Evolutionary conservation across 2,797 vertebrate genomes (phyloP).

Genomic region (Enteromius mattozi): DNA sequence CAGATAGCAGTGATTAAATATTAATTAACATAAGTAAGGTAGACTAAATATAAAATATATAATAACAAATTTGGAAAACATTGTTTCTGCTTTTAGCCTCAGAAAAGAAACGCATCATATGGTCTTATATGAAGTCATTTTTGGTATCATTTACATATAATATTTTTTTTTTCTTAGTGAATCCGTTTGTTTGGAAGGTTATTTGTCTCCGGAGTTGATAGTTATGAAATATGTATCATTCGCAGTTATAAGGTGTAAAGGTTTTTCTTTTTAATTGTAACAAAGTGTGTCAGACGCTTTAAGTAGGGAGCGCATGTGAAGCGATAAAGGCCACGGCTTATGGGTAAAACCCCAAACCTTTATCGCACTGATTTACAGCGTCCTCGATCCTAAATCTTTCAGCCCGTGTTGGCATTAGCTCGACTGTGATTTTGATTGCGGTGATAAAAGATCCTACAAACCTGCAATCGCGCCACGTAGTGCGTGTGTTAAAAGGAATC

Average conservation of each 20-base stretch:
- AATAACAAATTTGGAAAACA: no score
- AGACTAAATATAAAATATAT: no score
- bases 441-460: background rate
- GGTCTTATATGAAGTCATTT: background rate
- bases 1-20: background rate
- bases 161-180: background rate
- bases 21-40: no score
- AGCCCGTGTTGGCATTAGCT: background rate
- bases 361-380: constrained; percentile 3
- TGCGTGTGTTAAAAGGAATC: constrained; percentile 29
- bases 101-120: background rate
- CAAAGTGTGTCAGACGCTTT: background rate
- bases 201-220: background rate
- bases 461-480: background rate
- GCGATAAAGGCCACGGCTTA: background rate
- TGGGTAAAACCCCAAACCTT: constrained; percentile 8
- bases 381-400: background rate
- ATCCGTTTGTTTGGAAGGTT: background rate
- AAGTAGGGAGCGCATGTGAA: background rate
- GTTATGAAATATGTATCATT: background rate
- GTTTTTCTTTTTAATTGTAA: background rate
- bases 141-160: background rate
- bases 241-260: background rate
- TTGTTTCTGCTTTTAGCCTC: background rate
- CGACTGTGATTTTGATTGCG: constrained; percentile 4